Evolutionary conservation across 2,113 vertebrate genomes (phyloP).

Genomic region (Engraulis encrasicolus): DNA sequence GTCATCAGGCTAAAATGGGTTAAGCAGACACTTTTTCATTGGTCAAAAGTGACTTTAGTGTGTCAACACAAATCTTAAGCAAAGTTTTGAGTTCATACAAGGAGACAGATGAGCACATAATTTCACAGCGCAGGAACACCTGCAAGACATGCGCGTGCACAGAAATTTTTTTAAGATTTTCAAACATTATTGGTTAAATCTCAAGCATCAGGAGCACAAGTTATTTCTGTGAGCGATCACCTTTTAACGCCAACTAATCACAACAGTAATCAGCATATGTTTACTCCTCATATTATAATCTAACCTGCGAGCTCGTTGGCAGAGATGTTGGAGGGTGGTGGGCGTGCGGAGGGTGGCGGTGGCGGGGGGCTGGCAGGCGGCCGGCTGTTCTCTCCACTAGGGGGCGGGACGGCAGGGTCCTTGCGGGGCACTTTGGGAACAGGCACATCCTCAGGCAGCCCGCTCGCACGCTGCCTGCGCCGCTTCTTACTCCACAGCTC

Average conservation of each 20-base stretch:
- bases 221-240: background rate
- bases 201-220: no score
- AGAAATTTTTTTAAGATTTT: no score
- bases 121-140: no score
- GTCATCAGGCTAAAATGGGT: no score
- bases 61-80: no score
- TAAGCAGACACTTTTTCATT: no score
- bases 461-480: conserved; percentile 89
- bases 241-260: background rate
- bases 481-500: conserved; percentile 98
- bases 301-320: conserved; percentile 73
- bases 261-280: background rate
- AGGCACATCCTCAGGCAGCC: conserved; percentile 85
- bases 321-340: conserved; percentile 53
- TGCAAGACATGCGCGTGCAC: no score
- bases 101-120: no score
- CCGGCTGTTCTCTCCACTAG: conserved; percentile 83
- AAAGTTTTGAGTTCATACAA: no score
- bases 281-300: background rate
- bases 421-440: conserved; percentile 89
- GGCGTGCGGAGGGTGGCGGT: conserved; percentile 64
- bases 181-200: no score
- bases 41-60: no score
- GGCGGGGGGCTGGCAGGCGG: conserved; percentile 80
- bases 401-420: conserved; percentile 81